Conservation (phyloP, 2,797 vertebrate species). For the Leptatherina wallacei region DNA sequence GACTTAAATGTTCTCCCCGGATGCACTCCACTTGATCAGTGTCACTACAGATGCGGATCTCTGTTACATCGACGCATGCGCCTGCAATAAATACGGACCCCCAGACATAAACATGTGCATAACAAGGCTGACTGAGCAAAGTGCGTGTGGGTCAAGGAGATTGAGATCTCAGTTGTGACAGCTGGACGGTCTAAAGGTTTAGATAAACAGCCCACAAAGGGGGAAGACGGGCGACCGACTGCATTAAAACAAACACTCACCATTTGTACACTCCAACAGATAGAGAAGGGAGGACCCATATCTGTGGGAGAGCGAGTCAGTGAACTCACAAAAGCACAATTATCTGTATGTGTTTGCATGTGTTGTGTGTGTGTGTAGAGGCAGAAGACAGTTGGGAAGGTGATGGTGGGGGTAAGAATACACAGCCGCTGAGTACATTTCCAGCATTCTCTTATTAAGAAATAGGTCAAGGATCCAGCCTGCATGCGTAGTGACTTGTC, state of each 20-base stretch:
- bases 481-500: slow-evolving; percentile 84
- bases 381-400: slow-evolving; percentile 66
- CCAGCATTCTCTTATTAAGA: slow-evolving; percentile 85
- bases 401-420: slow-evolving; percentile 39
- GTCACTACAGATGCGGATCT: slow-evolving; percentile 68
- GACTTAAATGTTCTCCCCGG: slow-evolving; percentile 56
- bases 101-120: slow-evolving; percentile 46
- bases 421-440: slow-evolving; percentile 72
- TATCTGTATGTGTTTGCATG: slow-evolving; percentile 50
- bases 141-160: slow-evolving; percentile 68
- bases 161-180: slow-evolving; percentile 83
- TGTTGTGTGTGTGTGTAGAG: slow-evolving; percentile 18
- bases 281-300: slow-evolving; percentile 53
- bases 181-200: slow-evolving; percentile 80
- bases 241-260: slow-evolving; percentile 80
- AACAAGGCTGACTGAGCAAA: slow-evolving; percentile 52
- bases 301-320: slow-evolving; percentile 56
- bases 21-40: slow-evolving; percentile 72
- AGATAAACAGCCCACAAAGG: slow-evolving; percentile 77
- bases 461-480: slow-evolving; percentile 88
- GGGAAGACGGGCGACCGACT: slow-evolving; percentile 60
- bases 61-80: slow-evolving; percentile 34
- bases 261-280: slow-evolving; percentile 61
- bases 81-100: slow-evolving; percentile 25
- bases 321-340: slow-evolving; percentile 68